Percentiles rank a stretch among this genome's conserved stretches.
Evolutionary conservation across 2,888 invertebrate species (phyloP).

Genomic region (Dryadula phaetusa): DNA sequence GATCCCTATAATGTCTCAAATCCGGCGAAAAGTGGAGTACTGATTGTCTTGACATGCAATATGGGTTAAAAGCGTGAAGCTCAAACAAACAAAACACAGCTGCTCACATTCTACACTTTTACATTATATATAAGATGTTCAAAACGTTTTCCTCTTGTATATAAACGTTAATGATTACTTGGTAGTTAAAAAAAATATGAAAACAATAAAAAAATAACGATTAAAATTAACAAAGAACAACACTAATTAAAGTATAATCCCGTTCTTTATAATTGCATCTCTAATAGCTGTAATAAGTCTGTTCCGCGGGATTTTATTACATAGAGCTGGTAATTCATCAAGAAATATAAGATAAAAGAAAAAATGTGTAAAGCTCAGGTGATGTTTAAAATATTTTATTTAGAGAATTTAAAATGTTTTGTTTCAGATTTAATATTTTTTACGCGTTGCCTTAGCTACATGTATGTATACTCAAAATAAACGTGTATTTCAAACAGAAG

Average conservation of each 20-base stretch:
- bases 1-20: no score
- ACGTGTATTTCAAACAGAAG: no score
- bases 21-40: no score
- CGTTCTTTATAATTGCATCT: conserved; percentile 71
- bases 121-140: no score
- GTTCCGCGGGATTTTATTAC: conserved; percentile 73
- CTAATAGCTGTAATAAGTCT: conserved; percentile 75
- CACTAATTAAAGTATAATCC: conserved; percentile 77
- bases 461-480: no score
- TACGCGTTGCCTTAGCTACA: no score
- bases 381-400: conserved; percentile 59
- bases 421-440: conserved; percentile 34
- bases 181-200: background rate
- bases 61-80: no score
- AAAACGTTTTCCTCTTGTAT: no score
- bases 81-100: no score
- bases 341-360: conserved; percentile 43
- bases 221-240: conserved; percentile 58
- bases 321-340: conserved; percentile 75
- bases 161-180: background rate
- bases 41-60: no score
- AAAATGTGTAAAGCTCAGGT: conserved; percentile 69
- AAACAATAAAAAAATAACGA: conserved; percentile 32
- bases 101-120: no score
- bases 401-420: conserved; percentile 45